Evolutionary conservation across 2,797 vertebrate species (phyloP).

Genomic region (Hydrolagus colliei): DNA sequence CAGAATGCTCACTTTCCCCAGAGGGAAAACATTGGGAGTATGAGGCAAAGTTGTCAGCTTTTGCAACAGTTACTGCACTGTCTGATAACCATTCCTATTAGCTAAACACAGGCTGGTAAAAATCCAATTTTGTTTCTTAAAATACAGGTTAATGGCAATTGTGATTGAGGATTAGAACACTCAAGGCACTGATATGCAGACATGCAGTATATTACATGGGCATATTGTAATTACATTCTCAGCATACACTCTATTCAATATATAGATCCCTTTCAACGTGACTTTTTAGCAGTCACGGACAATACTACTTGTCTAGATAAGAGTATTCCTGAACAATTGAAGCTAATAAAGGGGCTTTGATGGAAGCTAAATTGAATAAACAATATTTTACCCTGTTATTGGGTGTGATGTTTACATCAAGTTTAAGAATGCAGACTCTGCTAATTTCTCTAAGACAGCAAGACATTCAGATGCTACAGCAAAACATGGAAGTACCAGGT

Average conservation of each 20-base stretch:
- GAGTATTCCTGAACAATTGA: neutral
- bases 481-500: neutral
- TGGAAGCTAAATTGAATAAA: too few relatives aligned
- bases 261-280: neutral
- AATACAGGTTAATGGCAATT: neutral
- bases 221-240: neutral
- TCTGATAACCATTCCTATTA: too few relatives aligned
- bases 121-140: neutral
- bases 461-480: neutral
- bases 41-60: too few relatives aligned
- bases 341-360: too few relatives aligned
- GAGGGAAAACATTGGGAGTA: too few relatives aligned
- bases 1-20: too few relatives aligned
- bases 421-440: neutral
- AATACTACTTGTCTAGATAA: neutral
- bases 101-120: too few relatives aligned
- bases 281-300: neutral
- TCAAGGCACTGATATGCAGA: neutral
- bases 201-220: neutral
- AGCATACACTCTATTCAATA: neutral
- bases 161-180: neutral
- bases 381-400: too few relatives aligned
- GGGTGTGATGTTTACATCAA: too few relatives aligned
- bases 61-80: too few relatives aligned
- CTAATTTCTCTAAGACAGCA: neutral